phyloP scores from a whole-genome alignment of 2,797 vertebrate species.

The Propithecus deckenii region DNA sequence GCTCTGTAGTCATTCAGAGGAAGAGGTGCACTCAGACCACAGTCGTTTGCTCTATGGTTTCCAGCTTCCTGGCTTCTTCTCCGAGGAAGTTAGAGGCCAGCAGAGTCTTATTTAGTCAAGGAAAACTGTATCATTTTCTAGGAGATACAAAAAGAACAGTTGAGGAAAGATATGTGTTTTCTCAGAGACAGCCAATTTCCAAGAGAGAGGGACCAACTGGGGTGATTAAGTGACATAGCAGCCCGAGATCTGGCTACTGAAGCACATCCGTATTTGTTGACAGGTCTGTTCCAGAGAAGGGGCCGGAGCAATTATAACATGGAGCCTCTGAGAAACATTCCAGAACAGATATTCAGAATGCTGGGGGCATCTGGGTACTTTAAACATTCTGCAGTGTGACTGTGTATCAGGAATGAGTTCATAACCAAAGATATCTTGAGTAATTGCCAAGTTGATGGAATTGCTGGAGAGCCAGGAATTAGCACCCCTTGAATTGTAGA shows the following conservation, averaged over 20 bases:
- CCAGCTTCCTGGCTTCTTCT: not conserved
- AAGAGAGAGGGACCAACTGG: not conserved
- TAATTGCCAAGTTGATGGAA: conserved; percentile 77
- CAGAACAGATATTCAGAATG: conserved; percentile 80
- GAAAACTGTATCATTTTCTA: not conserved
- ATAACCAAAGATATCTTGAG: conserved; percentile 79
- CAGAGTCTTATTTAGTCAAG: not conserved
- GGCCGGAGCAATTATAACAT: conserved; percentile 74
- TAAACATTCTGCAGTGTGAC: conserved; percentile 63
- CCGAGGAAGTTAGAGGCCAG: not conserved
- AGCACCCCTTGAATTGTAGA: not conserved
- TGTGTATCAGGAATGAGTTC: conserved; percentile 82
- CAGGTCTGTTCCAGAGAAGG: conserved; percentile 50
- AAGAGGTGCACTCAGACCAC: not conserved
- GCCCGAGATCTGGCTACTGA: conserved; percentile 8
- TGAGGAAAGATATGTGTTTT: conserved; percentile 33
- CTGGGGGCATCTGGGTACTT: conserved; percentile 73
- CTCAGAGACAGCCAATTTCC: not conserved
- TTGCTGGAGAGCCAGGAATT: conserved; percentile 76
- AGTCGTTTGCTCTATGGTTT: not conserved
- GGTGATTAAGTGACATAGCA: not conserved
- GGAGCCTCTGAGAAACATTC: conserved; percentile 80
- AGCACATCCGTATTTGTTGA: conserved; percentile 46
- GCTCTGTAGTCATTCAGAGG: not conserved
- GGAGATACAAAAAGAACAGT: not conserved